phyloP scores from a whole-genome alignment of 2,113 vertebrate genomes.

The Ploceus nigricollis region DNA sequence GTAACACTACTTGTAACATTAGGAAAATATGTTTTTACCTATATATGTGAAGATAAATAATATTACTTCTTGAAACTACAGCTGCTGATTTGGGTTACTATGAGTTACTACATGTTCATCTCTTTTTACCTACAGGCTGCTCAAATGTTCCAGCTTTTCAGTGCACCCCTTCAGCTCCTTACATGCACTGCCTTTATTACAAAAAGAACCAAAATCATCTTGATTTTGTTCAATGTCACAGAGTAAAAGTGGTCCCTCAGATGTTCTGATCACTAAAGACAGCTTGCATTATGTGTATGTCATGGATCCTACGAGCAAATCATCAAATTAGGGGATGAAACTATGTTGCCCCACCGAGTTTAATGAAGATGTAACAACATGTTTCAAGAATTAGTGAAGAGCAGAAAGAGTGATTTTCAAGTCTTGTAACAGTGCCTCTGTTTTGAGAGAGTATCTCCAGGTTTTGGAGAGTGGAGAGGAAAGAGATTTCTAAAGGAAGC shows the following conservation, averaged over 20 bases:
- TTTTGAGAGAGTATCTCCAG: background rate
- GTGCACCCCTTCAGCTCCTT: background rate
- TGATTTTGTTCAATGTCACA: background rate
- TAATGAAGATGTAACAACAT: background rate
- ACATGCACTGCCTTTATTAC: background rate
- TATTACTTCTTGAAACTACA: background rate
- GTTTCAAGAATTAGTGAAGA: background rate
- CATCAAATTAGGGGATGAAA: background rate
- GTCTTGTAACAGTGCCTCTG: background rate
- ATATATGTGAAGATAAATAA: background rate
- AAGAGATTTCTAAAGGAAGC: background rate
- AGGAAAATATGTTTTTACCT: background rate
- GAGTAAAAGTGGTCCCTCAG: background rate
- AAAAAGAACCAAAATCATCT: background rate
- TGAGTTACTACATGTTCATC: background rate
- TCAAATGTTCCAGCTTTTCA: background rate
- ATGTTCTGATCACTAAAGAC: background rate
- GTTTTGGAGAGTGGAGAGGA: background rate
- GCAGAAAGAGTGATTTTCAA: background rate
- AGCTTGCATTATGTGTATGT: background rate
- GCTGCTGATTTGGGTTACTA: background rate
- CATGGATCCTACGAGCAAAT: background rate
- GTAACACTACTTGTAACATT: background rate
- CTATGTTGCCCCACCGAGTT: background rate
- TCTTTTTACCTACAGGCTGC: background rate